These are phyloP conservation scores for Disparrhopalites patrizii DNA, from an alignment of 2,888 invertebrate genomes.

Conservation along the genomic window DNA sequence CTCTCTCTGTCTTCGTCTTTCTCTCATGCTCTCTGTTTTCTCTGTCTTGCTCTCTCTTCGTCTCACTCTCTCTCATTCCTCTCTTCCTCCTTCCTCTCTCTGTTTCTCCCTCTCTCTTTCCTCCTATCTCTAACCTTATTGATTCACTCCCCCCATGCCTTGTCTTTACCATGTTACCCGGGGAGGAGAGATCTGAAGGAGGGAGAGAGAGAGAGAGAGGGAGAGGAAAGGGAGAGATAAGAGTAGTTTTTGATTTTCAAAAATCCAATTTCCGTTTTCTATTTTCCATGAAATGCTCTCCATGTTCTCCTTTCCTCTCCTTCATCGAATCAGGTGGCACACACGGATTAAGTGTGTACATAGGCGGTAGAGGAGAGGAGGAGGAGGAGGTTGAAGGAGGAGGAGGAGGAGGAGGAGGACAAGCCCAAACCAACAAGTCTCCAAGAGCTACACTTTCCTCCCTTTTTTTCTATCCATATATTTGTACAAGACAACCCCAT, in stretches of 20 bases:
- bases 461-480: not conserved
- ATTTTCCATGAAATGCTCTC: slow-evolving; percentile 36
- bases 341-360: not conserved
- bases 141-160: no score
- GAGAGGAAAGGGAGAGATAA: not conserved
- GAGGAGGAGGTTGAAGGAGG: not conserved
- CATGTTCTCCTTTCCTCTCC: slow-evolving; percentile 23
- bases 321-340: not conserved
- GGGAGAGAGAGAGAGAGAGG: not conserved
- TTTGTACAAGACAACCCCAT: no score
- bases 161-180: no score
- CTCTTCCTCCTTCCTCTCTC: no score
- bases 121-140: no score
- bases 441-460: not conserved
- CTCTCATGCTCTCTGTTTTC: no score
- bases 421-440: not conserved
- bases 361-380: not conserved
- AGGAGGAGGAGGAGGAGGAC: not conserved
- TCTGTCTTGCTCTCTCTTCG: no score
- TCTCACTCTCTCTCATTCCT: no score
- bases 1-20: no score
- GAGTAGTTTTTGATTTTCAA: slow-evolving; percentile 43
- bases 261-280: slow-evolving; percentile 47
- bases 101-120: no score
- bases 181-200: not conserved